Evolutionary conservation across 92 coral and sea anemone species (phyloP).

Genomic region (Epizoanthus ramosus): DNA sequence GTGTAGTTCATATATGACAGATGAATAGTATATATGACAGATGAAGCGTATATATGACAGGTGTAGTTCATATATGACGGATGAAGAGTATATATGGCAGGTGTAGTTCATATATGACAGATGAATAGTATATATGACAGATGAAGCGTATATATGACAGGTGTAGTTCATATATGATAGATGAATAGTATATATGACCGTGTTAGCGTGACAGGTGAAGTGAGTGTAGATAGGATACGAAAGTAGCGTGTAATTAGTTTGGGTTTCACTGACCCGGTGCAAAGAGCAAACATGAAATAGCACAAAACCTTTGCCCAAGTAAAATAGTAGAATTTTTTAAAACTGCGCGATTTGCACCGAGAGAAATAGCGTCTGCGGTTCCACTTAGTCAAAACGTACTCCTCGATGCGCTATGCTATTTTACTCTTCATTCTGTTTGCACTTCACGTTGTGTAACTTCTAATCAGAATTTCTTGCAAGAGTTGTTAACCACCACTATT

Average conservation of each 20-base stretch:
- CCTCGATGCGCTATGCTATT: too few relatives aligned
- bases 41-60: not conserved
- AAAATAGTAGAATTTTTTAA: too few relatives aligned
- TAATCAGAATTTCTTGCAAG: too few relatives aligned
- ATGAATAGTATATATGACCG: constrained; percentile 13
- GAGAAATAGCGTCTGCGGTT: too few relatives aligned
- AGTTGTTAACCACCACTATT: too few relatives aligned
- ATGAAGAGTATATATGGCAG: not conserved
- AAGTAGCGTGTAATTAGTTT: not conserved
- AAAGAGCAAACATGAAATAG: not conserved
- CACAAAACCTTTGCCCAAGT: not conserved
- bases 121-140: too few relatives aligned
- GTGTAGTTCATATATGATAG: constrained; percentile 47
- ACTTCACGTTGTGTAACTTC: too few relatives aligned
- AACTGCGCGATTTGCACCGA: too few relatives aligned
- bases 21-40: not conserved
- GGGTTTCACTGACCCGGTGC: too few relatives aligned
- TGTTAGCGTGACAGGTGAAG: not conserved
- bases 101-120: not conserved
- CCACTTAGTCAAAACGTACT: too few relatives aligned
- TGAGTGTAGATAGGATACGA: not conserved
- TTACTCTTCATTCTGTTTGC: too few relatives aligned
- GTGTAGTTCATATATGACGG: not conserved
- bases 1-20: not conserved
- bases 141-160: not conserved